Evolutionary conservation across 2,113 vertebrate genomes (phyloP).

Genomic region (Hippocampus comes): DNA sequence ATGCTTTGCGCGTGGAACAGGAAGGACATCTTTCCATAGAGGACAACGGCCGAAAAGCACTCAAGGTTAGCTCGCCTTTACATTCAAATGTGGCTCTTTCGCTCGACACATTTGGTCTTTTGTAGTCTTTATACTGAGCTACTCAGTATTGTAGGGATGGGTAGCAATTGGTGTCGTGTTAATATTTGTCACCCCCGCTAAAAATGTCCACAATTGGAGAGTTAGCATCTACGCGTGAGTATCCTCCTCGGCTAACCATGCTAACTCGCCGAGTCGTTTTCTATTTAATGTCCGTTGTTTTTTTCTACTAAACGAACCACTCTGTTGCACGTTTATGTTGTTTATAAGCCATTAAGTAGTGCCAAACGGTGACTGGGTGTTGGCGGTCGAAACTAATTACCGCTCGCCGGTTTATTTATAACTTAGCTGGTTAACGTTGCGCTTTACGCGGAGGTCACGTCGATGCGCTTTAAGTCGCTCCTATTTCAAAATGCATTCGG

Average conservation of each 20-base stretch:
- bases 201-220: not conserved
- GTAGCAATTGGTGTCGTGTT: not conserved
- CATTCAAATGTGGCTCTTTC: not conserved
- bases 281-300: not conserved
- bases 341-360: not conserved
- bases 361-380: not conserved
- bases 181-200: too few relatives aligned
- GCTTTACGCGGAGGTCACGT: not conserved
- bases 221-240: not conserved
- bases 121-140: too few relatives aligned
- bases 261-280: not conserved
- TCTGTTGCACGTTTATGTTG: not conserved
- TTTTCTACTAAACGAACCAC: not conserved
- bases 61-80: conserved; percentile 47
- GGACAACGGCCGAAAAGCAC: conserved; percentile 32
- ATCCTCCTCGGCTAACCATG: not conserved
- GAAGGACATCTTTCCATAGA: conserved; percentile 26
- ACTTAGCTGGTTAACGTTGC: not conserved
- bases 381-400: not conserved
- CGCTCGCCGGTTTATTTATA: not conserved
- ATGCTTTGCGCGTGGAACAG: conserved; percentile 39
- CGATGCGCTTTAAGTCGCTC: not conserved
- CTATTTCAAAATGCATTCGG: too few relatives aligned
- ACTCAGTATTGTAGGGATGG: not conserved
- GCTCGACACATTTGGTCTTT: not conserved